A percentile compares a stretch with the other conserved stretches of the same genome.
These are phyloP conservation scores for Pachyramphus minor DNA, from an alignment of 2,113 vertebrate genomes.

Conservation along the genomic window DNA sequence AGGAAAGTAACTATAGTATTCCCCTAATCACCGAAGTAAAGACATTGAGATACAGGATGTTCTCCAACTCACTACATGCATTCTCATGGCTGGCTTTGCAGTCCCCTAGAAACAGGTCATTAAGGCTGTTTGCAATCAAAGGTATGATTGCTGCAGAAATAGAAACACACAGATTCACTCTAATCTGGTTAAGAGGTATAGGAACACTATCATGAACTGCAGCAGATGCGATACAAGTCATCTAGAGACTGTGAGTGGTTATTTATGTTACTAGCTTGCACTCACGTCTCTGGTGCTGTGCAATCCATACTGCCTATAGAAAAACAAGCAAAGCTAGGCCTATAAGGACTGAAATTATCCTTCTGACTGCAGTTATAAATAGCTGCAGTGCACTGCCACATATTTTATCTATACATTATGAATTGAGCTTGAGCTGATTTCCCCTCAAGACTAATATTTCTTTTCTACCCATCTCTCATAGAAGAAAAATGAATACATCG, in stretches of 20 bases:
- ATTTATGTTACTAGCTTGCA: not conserved
- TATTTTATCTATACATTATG: not conserved
- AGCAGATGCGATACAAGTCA: not conserved
- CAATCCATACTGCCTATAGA: not conserved
- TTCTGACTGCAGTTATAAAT: not conserved
- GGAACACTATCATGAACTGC: not conserved
- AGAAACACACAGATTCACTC: not conserved
- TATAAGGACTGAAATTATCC: not conserved
- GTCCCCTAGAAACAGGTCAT: not conserved
- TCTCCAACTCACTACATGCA: not conserved
- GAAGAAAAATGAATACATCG: not conserved
- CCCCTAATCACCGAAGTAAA: not conserved
- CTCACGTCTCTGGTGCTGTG: not conserved
- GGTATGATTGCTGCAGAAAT: not conserved
- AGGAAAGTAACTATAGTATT: not conserved
- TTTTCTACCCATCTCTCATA: not conserved
- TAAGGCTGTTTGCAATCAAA: not conserved
- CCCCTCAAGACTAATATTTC: not conserved
- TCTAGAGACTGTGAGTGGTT: not conserved
- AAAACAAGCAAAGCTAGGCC: not conserved
- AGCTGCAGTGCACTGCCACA: fast-evolving
- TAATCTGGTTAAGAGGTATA: not conserved
- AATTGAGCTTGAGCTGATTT: not conserved
- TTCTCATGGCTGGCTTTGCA: not conserved
- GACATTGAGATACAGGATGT: not conserved